phyloP scores from a whole-genome alignment of 2,113 vertebrate genomes.

The Chrysemys picta region DNA sequence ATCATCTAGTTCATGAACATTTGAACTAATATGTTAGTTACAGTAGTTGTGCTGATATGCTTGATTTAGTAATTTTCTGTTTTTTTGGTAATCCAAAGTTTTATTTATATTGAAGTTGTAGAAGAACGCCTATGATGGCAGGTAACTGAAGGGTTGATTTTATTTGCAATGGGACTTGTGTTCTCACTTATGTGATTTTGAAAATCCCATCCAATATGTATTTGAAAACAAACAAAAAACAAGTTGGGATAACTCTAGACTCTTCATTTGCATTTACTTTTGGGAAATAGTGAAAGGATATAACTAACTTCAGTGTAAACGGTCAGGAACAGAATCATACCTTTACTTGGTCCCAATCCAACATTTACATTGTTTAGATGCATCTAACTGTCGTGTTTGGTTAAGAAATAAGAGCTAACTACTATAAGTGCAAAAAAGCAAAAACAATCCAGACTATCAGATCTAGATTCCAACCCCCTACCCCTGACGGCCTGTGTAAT shows the following conservation, averaged over 20 bases:
- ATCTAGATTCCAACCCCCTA: background rate
- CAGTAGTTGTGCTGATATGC: slow-evolving; percentile 48
- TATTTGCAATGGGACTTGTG: background rate
- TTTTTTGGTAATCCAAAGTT: slow-evolving; percentile 49
- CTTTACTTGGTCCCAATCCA: background rate
- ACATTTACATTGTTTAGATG: background rate
- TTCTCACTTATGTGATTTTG: background rate
- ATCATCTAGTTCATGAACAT: slow-evolving; percentile 42
- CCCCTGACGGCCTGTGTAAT: background rate
- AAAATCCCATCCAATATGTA: background rate
- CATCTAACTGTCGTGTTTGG: background rate
- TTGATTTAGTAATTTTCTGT: slow-evolving; percentile 2
- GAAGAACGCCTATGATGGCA: background rate
- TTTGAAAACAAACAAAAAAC: background rate
- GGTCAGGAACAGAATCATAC: background rate
- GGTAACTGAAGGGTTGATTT: background rate
- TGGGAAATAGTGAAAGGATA: background rate
- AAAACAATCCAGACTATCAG: background rate
- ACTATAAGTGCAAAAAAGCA: background rate
- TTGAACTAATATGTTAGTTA: slow-evolving; percentile 52
- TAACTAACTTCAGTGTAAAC: background rate
- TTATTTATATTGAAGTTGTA: slow-evolving; percentile 35
- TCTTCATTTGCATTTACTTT: background rate
- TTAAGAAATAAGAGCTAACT: background rate
- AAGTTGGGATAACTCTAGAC: background rate